Evolutionary conservation across 2,797 vertebrate genomes (phyloP).

Genomic region (Intellagama lesueurii): DNA sequence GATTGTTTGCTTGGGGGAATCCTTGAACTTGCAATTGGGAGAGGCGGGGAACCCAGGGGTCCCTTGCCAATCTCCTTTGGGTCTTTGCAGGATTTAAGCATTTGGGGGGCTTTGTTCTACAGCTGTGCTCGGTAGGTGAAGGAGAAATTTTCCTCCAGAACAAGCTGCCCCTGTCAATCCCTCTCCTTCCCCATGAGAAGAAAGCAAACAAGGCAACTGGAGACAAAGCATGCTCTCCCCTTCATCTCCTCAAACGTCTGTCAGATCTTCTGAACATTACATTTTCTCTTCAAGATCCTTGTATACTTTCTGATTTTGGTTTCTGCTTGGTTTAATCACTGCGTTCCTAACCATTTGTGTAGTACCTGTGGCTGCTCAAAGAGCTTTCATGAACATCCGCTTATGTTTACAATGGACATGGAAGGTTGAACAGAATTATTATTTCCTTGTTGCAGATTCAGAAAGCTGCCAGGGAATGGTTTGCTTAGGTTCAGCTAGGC

Average conservation of each 20-base stretch:
- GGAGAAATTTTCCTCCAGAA: neutral
- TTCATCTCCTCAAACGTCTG: no score
- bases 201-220: neutral
- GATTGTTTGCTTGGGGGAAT: conserved; percentile 31
- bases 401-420: no score
- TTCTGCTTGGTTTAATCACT: neutral
- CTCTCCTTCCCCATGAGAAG: neutral
- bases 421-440: no score
- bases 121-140: neutral
- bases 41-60: neutral
- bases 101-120: neutral
- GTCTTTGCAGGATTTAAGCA: neutral
- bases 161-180: no score
- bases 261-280: neutral
- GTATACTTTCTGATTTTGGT: neutral
- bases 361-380: neutral
- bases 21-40: conserved; percentile 8
- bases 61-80: neutral
- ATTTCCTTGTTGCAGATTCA: no score
- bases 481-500: no score
- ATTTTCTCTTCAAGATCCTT: neutral
- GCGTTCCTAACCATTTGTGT: neutral
- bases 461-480: no score
- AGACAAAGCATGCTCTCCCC: neutral
- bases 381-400: no score